Conservation (phyloP, 2,113 vertebrate genomes). For the Proterorhinus semilunaris region DNA sequence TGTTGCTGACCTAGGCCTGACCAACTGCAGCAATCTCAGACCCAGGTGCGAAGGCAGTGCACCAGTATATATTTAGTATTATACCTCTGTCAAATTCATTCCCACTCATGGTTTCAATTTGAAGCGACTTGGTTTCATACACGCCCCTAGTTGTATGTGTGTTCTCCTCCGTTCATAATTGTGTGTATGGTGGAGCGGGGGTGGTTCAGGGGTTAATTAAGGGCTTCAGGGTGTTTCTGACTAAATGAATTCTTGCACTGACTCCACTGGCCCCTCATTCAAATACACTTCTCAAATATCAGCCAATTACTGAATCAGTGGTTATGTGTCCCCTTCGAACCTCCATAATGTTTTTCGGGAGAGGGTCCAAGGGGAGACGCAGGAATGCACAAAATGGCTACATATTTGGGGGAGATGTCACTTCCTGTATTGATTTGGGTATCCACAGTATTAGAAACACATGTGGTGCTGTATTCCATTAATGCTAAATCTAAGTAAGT, state of each 20-base stretch:
- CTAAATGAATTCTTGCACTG: conserved; percentile 29
- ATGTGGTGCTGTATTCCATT: neutral
- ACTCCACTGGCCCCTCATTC: conserved; percentile 11
- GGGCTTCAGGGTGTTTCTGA: conserved; percentile 45
- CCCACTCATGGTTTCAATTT: neutral
- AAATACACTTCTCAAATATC: conserved; percentile 41
- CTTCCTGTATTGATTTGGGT: neutral
- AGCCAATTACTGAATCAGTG: conserved; percentile 23
- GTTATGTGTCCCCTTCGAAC: neutral
- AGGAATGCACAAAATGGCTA: neutral
- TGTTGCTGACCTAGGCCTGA: no score
- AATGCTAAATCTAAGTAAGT: no score
- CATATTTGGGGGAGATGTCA: neutral
- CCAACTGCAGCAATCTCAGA: no score
- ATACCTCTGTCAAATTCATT: neutral
- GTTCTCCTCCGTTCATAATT: conserved; percentile 2
- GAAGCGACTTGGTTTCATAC: neutral
- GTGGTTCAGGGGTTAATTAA: conserved; percentile 45
- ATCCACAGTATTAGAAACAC: neutral
- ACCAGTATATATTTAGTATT: neutral
- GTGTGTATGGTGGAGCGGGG: neutral
- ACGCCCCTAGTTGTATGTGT: conserved; percentile 36
- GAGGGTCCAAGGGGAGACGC: neutral
- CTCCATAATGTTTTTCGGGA: neutral
- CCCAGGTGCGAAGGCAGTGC: no score